Evolutionary conservation across 1,140 invertebrate species (phyloP).

Genomic region (Physella acuta): DNA sequence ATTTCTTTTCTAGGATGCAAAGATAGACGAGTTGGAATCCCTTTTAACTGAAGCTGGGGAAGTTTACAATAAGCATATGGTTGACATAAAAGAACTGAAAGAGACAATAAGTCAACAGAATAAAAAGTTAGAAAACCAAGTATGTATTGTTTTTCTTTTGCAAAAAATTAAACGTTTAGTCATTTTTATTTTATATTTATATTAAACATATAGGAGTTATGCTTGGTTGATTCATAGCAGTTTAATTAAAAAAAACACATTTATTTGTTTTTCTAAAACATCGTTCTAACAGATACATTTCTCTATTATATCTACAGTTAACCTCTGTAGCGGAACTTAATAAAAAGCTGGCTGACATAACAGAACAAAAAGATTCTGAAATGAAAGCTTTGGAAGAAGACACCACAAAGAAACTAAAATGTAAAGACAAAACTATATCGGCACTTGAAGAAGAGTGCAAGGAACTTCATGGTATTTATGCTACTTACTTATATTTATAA

Average conservation of each 20-base stretch:
- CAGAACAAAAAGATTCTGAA: constrained; percentile 6
- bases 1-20: constrained; percentile 4
- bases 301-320: too few relatives aligned
- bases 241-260: too few relatives aligned
- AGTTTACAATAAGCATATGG: constrained; percentile 9
- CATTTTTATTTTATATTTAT: too few relatives aligned
- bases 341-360: too few relatives aligned
- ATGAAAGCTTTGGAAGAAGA: constrained; percentile 10
- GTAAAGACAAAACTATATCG: constrained; percentile 10
- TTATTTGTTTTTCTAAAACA: too few relatives aligned
- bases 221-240: too few relatives aligned
- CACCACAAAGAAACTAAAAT: neutral
- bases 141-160: too few relatives aligned
- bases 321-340: neutral
- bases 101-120: constrained; percentile 2
- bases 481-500: too few relatives aligned
- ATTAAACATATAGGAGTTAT: too few relatives aligned
- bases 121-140: too few relatives aligned
- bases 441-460: constrained; percentile 20
- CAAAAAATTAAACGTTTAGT: too few relatives aligned
- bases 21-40: constrained; percentile 11
- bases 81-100: constrained; percentile 15
- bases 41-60: constrained; percentile 14
- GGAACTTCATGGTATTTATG: constrained; percentile 23
- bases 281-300: too few relatives aligned